These are phyloP conservation scores for Plectus sambesii DNA, from an alignment of 1,140 invertebrate genomes.

Conservation along the genomic window DNA sequence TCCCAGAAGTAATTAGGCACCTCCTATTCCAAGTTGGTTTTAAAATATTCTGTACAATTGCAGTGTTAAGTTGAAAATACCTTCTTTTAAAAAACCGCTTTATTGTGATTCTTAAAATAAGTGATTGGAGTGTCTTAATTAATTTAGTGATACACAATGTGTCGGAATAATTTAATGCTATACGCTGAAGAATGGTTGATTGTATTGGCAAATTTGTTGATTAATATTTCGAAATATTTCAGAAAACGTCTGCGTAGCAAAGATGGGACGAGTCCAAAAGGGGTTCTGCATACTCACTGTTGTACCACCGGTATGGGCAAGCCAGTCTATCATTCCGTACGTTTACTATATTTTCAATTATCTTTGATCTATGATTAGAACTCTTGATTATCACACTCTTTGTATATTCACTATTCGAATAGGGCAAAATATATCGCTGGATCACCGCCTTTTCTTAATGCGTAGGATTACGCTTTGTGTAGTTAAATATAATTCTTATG, in stretches of 20 bases:
- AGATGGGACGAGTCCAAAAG: slow-evolving; percentile 31
- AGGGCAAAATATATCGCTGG: slow-evolving; percentile 3
- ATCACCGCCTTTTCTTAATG: slow-evolving; percentile 13
- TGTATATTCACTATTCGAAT: slow-evolving; percentile 7
- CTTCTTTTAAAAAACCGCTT: background rate
- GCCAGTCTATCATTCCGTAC: slow-evolving; percentile 26
- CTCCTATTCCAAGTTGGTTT: too few species aligned
- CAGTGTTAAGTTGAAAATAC: slow-evolving; percentile 4
- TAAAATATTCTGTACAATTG: too few species aligned
- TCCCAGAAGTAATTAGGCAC: too few species aligned
- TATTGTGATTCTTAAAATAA: slow-evolving; percentile 4
- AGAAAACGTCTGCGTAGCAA: slow-evolving; percentile 19
- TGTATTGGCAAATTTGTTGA: too few species aligned
- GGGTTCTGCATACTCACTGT: slow-evolving; percentile 28
- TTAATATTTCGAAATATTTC: too few species aligned
- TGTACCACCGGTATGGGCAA: slow-evolving; percentile 5
- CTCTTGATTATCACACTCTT: too few species aligned
- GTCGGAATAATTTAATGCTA: too few species aligned
- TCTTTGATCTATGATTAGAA: too few species aligned
- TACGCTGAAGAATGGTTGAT: too few species aligned
- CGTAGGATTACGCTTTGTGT: slow-evolving; percentile 15
- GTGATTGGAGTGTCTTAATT: slow-evolving; percentile 5
- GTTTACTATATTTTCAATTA: too few species aligned
- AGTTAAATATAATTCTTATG: too few species aligned
- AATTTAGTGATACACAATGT: too few species aligned